phyloP scores from a whole-genome alignment of 1,140 invertebrate genomes.

The Sesamia nonagrioides region DNA sequence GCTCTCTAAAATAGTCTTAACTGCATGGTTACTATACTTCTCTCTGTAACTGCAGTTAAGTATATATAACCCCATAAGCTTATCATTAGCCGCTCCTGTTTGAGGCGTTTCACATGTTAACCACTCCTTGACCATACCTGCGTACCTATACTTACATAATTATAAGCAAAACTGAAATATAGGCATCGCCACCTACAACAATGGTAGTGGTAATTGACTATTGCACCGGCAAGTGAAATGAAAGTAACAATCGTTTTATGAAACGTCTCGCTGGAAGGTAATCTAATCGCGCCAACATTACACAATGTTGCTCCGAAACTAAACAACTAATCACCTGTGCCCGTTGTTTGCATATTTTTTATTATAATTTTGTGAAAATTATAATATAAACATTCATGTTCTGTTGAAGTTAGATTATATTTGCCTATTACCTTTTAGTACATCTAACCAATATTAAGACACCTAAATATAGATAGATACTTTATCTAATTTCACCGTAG shows the following conservation, averaged over 20 bases:
- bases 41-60: too few relatives aligned
- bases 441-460: background rate
- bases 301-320: constrained; percentile 70
- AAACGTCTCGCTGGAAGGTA: constrained; percentile 78
- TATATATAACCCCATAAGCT: too few relatives aligned
- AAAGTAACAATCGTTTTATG: constrained; percentile 84
- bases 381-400: too few relatives aligned
- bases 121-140: too few relatives aligned
- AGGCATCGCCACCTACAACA: constrained; percentile 9
- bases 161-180: constrained; percentile 6
- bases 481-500: too few relatives aligned
- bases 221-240: constrained; percentile 72
- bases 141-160: too few relatives aligned
- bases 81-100: too few relatives aligned
- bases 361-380: background rate
- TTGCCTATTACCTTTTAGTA: too few relatives aligned
- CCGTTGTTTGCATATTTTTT: constrained; percentile 6
- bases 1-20: too few relatives aligned
- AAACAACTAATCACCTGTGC: constrained; percentile 62
- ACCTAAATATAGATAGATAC: background rate
- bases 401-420: background rate
- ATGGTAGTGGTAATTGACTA: constrained; percentile 61
- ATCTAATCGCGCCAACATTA: constrained; percentile 74
- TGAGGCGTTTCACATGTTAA: too few relatives aligned
- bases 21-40: too few relatives aligned